Percentiles rank a stretch among this genome's conserved stretches.
phyloP scores from a whole-genome alignment of 2,113 vertebrate genomes.

The Speoplatyrhinus poulsoni region DNA sequence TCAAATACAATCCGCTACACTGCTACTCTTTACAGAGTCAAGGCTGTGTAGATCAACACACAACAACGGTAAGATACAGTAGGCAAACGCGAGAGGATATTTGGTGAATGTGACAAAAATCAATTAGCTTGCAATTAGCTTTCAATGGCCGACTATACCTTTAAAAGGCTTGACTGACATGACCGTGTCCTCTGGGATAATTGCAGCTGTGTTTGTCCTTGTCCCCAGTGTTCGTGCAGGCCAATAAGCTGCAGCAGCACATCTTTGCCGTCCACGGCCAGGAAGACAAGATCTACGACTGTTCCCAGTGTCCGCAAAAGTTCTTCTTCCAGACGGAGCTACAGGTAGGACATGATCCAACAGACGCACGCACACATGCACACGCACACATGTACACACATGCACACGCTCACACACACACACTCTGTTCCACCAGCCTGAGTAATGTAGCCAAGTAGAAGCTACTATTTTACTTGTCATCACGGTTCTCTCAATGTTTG shows the following conservation, averaged over 20 bases:
- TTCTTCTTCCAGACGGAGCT: slow-evolving; percentile 99
- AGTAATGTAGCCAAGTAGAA: too few species aligned
- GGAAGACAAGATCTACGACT: slow-evolving; percentile 99
- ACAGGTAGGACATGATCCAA: slow-evolving; percentile 81
- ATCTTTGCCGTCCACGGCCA: slow-evolving; percentile 98
- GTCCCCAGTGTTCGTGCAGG: slow-evolving; percentile 93
- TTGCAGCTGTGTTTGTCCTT: slow-evolving; percentile 11
- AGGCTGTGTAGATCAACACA: too few species aligned
- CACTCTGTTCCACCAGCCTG: too few species aligned
- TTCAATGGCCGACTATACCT: too few species aligned
- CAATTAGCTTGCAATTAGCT: too few species aligned
- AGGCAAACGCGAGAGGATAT: too few species aligned
- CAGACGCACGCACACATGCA: background rate
- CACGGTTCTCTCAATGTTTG: too few species aligned
- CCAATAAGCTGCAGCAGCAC: slow-evolving; percentile 98
- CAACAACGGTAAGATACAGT: too few species aligned
- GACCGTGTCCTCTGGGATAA: background rate
- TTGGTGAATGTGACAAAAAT: too few species aligned
- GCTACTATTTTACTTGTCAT: too few species aligned
- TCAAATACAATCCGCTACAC: too few species aligned
- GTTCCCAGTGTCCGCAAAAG: slow-evolving; percentile 98
- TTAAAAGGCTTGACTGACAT: background rate
- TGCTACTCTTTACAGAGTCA: too few species aligned
- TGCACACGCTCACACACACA: background rate
- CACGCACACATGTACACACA: background rate